Conservation (phyloP, 2,888 invertebrate species). For the Hydriomena furcata region DNA sequence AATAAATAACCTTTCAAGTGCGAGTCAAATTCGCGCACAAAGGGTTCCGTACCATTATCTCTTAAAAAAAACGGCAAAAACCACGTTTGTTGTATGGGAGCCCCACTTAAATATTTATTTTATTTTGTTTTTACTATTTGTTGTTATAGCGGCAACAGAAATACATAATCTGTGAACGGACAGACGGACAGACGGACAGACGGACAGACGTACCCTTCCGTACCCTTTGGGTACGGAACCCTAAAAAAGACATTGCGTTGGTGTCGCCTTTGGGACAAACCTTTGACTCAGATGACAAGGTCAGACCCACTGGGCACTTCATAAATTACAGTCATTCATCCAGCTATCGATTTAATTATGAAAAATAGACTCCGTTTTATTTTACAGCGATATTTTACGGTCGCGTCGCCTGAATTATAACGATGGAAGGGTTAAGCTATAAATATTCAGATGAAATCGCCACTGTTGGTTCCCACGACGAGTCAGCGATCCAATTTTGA, state of each 20-base stretch:
- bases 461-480: constrained; percentile 19
- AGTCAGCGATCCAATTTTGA: constrained; percentile 8
- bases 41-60: no score
- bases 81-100: no score
- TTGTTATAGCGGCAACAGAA: no score
- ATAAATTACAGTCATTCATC: constrained; percentile 10
- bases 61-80: no score
- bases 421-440: constrained; percentile 30
- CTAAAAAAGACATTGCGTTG: neutral
- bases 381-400: constrained; percentile 24
- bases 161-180: no score
- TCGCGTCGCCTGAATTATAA: constrained; percentile 20
- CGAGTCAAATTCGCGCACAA: no score
- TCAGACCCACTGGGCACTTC: neutral
- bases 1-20: no score
- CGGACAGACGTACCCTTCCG: no score
- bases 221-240: no score
- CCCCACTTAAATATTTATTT: no score
- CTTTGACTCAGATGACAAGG: neutral
- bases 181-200: no score
- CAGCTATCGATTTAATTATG: constrained; percentile 13
- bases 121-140: no score
- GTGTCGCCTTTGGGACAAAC: neutral
- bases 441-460: constrained; percentile 37
- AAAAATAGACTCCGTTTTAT: constrained; percentile 15